Conservation (phyloP, 92 coral and sea anemone genomes). For the Heteractis magnifica region DNA sequence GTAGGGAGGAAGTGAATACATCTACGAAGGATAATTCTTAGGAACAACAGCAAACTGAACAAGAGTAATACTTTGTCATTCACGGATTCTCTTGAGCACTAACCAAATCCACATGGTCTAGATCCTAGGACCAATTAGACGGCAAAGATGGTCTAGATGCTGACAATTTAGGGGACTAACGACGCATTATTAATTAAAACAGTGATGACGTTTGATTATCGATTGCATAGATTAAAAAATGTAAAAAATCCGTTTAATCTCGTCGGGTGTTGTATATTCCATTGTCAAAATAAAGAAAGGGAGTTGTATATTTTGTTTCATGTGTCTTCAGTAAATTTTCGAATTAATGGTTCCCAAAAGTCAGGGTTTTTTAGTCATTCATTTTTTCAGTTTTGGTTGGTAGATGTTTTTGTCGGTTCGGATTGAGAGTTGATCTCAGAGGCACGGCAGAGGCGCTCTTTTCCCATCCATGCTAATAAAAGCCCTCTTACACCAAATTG, state of each 20-base stretch:
- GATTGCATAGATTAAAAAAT: conserved; percentile 14
- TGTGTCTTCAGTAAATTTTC: background rate
- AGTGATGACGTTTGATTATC: conserved; percentile 1
- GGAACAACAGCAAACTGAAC: background rate
- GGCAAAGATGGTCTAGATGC: background rate
- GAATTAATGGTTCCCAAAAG: no score
- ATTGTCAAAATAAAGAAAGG: conserved; percentile 27
- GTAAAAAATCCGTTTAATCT: background rate
- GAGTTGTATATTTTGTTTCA: background rate
- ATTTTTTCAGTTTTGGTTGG: no score
- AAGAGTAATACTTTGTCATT: background rate
- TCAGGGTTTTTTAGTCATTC: no score
- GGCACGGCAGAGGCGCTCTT: no score
- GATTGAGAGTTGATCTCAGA: no score
- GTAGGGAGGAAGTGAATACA: background rate
- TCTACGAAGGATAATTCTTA: background rate
- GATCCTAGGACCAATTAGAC: background rate
- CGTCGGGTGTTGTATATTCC: conserved; percentile 17
- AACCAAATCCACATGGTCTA: background rate
- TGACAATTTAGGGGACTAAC: background rate
- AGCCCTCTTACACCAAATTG: no score
- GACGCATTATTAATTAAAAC: conserved; percentile 22
- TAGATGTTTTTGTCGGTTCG: no score
- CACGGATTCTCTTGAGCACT: background rate
- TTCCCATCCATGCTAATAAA: no score